Base-by-base conservation (phyloP, 2,888 invertebrate genomes). In the Chesias legatella region DNA sequence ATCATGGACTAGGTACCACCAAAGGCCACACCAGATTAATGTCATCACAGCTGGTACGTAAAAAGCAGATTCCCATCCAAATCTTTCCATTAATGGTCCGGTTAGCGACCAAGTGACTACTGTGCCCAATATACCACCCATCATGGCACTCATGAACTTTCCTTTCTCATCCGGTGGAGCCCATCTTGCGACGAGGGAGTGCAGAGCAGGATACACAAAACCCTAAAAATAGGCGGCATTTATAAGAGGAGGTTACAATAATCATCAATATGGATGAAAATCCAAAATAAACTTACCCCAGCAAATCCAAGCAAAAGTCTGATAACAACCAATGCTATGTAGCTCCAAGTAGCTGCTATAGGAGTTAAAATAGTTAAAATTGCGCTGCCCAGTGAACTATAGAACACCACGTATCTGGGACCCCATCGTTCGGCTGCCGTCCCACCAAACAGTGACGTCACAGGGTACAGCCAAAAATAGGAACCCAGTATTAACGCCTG, bases 101-200 rank as follows among this genome's bases (percentile, higher is more conserved):
- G 92, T 90, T 1, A 93, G 67, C 0, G 92, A 92, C 90, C 92
- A 93, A 0, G 93, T 92, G 1, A 93, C 75, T 1, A 93, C 91
- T 0, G 93, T 93, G 1, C 92, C 94, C 36, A 94, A 85, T 0
- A 93, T 93, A 3, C 94, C 94, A 7, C 94, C 94, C 89, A 93
- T 91, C 58, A 94, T 80, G 0, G 93, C 90, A 56, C 92, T 91
- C 0, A 94, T 85, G 61, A 94, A 94, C 63, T 93, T 92, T 6
- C 93, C 91, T 65, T 92, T 93, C 65, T 94, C 94, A n/a, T 90
- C 88, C 1, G 94, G 93, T 0, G 94, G 94, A 0, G 93, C 89
- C 94, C 94, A 94, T 58, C 90, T 89, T 0, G 94, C 92, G 3
- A 94, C 91, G 42, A 94, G 63, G 2, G 89, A 90, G 52, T 93